Evolutionary conservation across 2,797 vertebrate genomes (phyloP).

Genomic region (Peromyscus melanophrys): DNA sequence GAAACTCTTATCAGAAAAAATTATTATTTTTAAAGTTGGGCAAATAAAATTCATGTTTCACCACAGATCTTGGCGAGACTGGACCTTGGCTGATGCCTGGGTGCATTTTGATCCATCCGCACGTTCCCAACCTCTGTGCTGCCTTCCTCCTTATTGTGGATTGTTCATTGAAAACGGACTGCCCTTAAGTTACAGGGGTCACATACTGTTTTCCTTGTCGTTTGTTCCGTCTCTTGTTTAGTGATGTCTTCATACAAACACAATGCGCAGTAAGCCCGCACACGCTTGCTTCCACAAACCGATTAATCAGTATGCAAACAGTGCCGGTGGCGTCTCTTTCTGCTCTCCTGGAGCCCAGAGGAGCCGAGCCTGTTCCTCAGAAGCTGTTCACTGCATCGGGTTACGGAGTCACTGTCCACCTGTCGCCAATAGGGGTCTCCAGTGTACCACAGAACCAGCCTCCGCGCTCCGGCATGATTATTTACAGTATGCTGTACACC

Average conservation of each 20-base stretch:
- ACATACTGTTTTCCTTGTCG: slow-evolving; percentile 26
- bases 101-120: slow-evolving; percentile 25
- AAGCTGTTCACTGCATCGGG: background rate
- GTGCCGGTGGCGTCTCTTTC: slow-evolving; percentile 26
- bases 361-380: background rate
- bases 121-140: background rate
- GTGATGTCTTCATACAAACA: slow-evolving; percentile 53
- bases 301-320: slow-evolving; percentile 51
- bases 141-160: slow-evolving; percentile 42
- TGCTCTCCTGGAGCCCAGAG: slow-evolving; percentile 52
- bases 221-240: slow-evolving; percentile 38
- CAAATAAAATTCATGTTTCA: background rate
- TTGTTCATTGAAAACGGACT: slow-evolving; percentile 45
- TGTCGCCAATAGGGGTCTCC: slow-evolving; percentile 96
- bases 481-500: slow-evolving; percentile 84
- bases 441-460: slow-evolving; percentile 94
- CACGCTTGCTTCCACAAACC: slow-evolving; percentile 52
- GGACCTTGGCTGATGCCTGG: background rate
- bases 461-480: slow-evolving; percentile 82
- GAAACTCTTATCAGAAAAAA: slow-evolving; percentile 59
- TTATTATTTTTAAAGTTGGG: slow-evolving; percentile 50
- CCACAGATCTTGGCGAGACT: background rate
- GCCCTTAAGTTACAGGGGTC: slow-evolving; percentile 31
- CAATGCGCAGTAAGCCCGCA: slow-evolving; percentile 3
- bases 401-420: background rate